These are phyloP conservation scores for Isurus oxyrinchus DNA, from an alignment of 2,113 vertebrate species.

Conservation along the genomic window DNA sequence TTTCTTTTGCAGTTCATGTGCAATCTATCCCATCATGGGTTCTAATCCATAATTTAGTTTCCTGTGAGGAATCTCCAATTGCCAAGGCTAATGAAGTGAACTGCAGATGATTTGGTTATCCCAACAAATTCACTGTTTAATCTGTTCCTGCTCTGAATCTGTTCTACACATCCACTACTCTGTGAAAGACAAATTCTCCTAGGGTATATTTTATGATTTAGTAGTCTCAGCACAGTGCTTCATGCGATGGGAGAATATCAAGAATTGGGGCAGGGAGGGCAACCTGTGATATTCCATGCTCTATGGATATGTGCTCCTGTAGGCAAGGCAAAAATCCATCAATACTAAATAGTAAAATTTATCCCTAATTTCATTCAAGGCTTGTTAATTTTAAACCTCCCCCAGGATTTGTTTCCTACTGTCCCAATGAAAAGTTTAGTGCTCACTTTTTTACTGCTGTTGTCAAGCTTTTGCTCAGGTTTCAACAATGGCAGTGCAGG, in stretches of 20 bases:
- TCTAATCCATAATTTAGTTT: background rate
- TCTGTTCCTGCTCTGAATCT: conserved; percentile 4
- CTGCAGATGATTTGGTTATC: background rate
- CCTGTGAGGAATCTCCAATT: background rate
- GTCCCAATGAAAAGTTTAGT: background rate
- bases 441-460: background rate
- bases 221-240: background rate
- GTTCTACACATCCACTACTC: background rate
- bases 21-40: background rate
- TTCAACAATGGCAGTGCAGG: background rate
- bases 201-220: background rate
- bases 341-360: background rate
- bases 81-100: background rate
- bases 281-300: background rate
- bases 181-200: background rate
- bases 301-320: background rate
- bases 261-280: background rate
- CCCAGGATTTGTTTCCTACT: background rate
- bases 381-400: conserved; percentile 7
- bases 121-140: background rate
- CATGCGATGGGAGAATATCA: background rate
- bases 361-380: background rate
- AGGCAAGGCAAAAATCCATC: background rate
- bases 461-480: background rate
- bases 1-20: background rate